These are phyloP conservation scores for Lepilemur septentrionalis DNA, from an alignment of 2,797 vertebrate genomes.

Conservation along the genomic window DNA sequence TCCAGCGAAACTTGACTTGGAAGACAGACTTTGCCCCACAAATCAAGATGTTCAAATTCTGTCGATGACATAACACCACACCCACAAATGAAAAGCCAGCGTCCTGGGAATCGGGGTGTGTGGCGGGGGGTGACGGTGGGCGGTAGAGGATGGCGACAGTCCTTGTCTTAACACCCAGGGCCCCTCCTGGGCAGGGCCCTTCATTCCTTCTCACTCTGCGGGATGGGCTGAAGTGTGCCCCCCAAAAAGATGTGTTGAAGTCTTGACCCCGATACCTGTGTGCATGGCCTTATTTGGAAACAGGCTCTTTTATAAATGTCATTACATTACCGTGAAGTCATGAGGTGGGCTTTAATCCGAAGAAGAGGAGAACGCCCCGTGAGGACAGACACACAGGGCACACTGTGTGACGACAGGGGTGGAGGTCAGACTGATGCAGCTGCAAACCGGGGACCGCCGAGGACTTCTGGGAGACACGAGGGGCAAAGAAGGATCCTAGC, in stretches of 20 bases:
- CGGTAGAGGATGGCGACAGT: fast-evolving
- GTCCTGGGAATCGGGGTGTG: fast-evolving
- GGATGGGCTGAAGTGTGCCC: background rate
- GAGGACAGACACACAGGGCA: background rate
- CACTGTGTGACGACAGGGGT: fast-evolving
- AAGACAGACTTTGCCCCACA: background rate
- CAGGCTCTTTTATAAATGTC: background rate
- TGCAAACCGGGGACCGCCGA: too few relatives aligned
- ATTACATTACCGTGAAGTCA: background rate
- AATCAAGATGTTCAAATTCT: background rate
- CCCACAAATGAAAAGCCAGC: background rate
- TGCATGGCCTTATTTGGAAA: background rate
- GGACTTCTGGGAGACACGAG: fast-evolving
- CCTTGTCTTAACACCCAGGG: fast-evolving
- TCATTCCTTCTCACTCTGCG: background rate
- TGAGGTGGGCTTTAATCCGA: fast-evolving
- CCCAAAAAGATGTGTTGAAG: fast-evolving
- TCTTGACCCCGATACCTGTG: background rate
- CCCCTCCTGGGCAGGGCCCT: fast-evolving
- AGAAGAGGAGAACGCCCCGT: background rate
- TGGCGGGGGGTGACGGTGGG: fast-evolving
- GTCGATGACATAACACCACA: background rate
- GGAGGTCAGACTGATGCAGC: too few relatives aligned
- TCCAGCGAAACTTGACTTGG: background rate
- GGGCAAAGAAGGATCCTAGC: too few relatives aligned